Conservation (phyloP, 2,797 vertebrate genomes). For the Lacerta viridis region DNA sequence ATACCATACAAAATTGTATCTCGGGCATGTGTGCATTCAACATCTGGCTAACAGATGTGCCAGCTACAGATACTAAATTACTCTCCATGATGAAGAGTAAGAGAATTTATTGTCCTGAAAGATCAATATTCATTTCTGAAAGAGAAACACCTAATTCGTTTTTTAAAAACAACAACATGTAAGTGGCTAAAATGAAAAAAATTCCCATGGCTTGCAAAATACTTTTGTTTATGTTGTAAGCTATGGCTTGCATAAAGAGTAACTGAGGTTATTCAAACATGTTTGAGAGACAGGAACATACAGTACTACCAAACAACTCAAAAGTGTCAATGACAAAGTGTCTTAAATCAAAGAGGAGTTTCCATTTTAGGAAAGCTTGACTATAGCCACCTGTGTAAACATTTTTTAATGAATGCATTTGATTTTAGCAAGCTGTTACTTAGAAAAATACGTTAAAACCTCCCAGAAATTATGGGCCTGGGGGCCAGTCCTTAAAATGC, state of each 20-base stretch:
- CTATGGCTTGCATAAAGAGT: slow-evolving; percentile 22
- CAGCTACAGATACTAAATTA: slow-evolving; percentile 31
- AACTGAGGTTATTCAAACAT: slow-evolving; percentile 19
- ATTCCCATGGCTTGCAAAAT: background rate
- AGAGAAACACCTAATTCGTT: slow-evolving; percentile 15
- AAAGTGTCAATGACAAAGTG: slow-evolving; percentile 18
- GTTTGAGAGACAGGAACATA: slow-evolving; percentile 8
- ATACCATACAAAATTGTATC: slow-evolving; percentile 1
- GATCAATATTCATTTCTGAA: slow-evolving; percentile 35
- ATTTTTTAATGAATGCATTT: background rate
- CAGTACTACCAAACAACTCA: background rate
- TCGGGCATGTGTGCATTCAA: background rate
- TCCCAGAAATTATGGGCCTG: background rate
- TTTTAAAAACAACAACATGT: background rate
- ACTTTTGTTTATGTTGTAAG: slow-evolving; percentile 31
- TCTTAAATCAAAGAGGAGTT: slow-evolving; percentile 28
- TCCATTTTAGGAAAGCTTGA: slow-evolving; percentile 33
- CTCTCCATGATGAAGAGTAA: background rate
- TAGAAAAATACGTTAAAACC: slow-evolving; percentile 13
- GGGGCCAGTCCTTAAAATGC: background rate
- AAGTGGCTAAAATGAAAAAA: slow-evolving; percentile 23
- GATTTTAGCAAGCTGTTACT: background rate
- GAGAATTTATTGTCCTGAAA: slow-evolving; percentile 26
- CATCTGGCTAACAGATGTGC: slow-evolving; percentile 19
- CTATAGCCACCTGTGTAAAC: slow-evolving; percentile 33